phyloP scores from a whole-genome alignment of 1,140 invertebrate genomes.

The Tetramorium parvispinum region DNA sequence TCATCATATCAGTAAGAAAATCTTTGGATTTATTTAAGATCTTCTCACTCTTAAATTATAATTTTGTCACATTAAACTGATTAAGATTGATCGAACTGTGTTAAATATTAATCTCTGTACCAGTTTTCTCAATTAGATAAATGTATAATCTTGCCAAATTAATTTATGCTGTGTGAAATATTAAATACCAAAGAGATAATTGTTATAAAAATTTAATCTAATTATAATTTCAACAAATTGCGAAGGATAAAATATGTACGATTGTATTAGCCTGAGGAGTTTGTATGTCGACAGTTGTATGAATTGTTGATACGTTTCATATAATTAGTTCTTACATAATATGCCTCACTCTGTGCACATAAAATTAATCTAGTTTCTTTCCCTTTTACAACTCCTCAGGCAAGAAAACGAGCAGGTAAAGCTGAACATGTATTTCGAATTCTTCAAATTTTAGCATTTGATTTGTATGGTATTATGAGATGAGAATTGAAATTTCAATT shows the following conservation, averaged over 20 bases:
- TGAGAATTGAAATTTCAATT: not conserved
- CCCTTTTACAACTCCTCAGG: slow-evolving; percentile 71
- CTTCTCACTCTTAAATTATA: not conserved
- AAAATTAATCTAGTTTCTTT: slow-evolving; percentile 55
- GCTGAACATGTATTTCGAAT: slow-evolving; percentile 12
- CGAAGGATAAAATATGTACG: not conserved
- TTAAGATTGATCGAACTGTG: not conserved
- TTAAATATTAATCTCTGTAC: not conserved
- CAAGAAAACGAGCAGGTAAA: slow-evolving; percentile 76
- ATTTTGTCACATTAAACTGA: not conserved
- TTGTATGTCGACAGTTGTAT: not conserved
- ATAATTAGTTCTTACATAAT: not conserved
- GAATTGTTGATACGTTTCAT: not conserved
- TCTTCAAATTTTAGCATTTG: slow-evolving; percentile 25
- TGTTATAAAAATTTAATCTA: not conserved
- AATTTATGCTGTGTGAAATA: not conserved
- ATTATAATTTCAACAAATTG: slow-evolving; percentile 2
- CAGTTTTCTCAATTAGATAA: not conserved
- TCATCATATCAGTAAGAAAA: not conserved
- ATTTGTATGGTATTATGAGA: slow-evolving; percentile 9
- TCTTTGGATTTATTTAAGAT: not conserved
- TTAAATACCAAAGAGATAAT: not conserved
- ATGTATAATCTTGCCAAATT: not conserved
- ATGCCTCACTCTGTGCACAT: not conserved
- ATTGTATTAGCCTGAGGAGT: slow-evolving; percentile 55